Conservation (phyloP, 2,888 invertebrate species). For the Tupiocoris notatus region DNA sequence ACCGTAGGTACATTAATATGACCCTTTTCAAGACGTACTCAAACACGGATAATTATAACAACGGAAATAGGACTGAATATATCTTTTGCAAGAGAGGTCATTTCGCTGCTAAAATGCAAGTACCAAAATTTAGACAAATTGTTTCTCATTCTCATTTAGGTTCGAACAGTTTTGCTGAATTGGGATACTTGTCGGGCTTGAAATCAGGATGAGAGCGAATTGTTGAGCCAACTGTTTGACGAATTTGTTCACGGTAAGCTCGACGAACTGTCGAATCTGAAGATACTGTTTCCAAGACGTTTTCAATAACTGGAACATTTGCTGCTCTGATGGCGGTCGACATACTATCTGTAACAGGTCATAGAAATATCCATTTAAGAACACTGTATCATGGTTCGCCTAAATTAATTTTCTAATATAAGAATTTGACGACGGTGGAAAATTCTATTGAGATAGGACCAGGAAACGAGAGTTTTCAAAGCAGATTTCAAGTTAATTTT, state of each 20-base stretch:
- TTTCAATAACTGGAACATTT: conserved; percentile 57
- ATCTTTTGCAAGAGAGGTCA: too few relatives aligned
- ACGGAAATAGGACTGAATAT: too few relatives aligned
- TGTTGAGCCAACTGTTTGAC: conserved; percentile 56
- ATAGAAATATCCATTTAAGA: not conserved
- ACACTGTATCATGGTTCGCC: too few relatives aligned
- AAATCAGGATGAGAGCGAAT: conserved; percentile 58
- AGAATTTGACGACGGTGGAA: too few relatives aligned
- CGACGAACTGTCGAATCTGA: conserved; percentile 57
- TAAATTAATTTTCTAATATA: too few relatives aligned
- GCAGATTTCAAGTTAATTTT: too few relatives aligned
- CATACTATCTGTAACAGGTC: conserved; percentile 52
- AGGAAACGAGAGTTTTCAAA: not conserved
- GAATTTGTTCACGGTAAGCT: conserved; percentile 59
- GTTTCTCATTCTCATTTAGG: conserved; percentile 27
- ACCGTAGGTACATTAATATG: too few relatives aligned
- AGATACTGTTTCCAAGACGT: conserved; percentile 57
- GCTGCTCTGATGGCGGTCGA: conserved; percentile 57
- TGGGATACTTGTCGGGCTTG: conserved; percentile 55
- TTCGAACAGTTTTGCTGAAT: conserved; percentile 55
- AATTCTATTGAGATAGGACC: too few relatives aligned
- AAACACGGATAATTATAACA: too few relatives aligned
- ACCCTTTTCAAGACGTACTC: too few relatives aligned
- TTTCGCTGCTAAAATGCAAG: too few relatives aligned
- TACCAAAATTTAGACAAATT: too few relatives aligned